Base-by-base conservation (phyloP, 2,888 invertebrate species). In the Cotesia congregata region DNA sequence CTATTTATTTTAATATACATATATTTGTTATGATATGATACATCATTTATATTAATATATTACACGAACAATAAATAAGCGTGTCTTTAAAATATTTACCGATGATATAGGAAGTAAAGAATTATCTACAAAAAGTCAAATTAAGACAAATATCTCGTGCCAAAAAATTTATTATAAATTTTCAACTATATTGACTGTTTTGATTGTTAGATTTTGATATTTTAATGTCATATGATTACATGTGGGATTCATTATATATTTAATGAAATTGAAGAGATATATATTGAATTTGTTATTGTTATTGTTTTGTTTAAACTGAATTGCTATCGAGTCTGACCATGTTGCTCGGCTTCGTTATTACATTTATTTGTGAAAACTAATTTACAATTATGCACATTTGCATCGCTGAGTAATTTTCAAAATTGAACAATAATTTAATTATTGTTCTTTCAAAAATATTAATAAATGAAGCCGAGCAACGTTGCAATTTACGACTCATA, bases 271-370 rank as follows among this genome's bases (percentile, higher is more conserved):
- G 74, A 75, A 75, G 83, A 78, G 76, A 79, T 81, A 77, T 81
- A 77, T 74, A 82, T 83, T 85, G 83, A 84, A 87, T 85, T 85
- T 86, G 84, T 87, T 87, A 84, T 88, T 86, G 84, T 87, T 87
- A 85, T 87, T 86, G 85, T 83, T 86, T 85, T 84, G 82, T 86
- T 86, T 86, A 86, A 86, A 86, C 87, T 83, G 87, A 85, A 86
- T 83, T 79, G 72, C 72, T 83, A 77, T 78, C 30, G 83, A 80
- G 79, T 79, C 70, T 85, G 30, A 30, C 84, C 86, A 87, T 85
- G 86, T 88, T 84, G 86, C 86, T 83, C 83, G 85, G 85, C 86
- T 88, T 84, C 84, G 85, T 87, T 81, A 67, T 62, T 72, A 17
- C 65, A 61, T 74, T 15, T 60, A 30, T 30, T 65, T 60, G n/a